A percentile compares a stretch with the other conserved stretches of the same genome.
Evolutionary conservation across 1,140 invertebrate species (phyloP).

Genomic region (Pseudomyrmex pallidus): DNA sequence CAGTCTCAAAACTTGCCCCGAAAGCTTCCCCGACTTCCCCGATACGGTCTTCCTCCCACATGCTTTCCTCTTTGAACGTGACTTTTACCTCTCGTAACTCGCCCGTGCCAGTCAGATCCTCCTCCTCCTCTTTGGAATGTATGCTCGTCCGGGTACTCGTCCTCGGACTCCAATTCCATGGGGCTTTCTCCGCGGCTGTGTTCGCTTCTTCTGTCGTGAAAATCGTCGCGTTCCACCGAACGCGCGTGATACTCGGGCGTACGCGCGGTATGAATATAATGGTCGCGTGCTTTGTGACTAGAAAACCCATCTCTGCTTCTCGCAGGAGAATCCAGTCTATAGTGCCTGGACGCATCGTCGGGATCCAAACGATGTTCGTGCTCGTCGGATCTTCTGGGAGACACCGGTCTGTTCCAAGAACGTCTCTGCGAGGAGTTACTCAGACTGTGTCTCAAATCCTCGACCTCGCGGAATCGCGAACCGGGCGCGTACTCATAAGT

Average conservation of each 20-base stretch:
- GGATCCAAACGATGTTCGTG: conserved; percentile 56
- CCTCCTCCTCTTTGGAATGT: conserved; percentile 66
- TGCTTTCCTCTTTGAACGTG: conserved; percentile 69
- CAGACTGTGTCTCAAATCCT: conserved; percentile 80
- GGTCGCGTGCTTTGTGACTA: conserved; percentile 61
- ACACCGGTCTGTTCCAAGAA: conserved; percentile 62
- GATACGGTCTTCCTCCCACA: conserved; percentile 66
- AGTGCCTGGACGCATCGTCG: conserved; percentile 63
- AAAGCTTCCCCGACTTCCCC: conserved; percentile 65
- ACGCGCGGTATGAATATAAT: conserved; percentile 66
- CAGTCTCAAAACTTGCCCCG: conserved; percentile 74
- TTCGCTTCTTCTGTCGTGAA: conserved; percentile 73
- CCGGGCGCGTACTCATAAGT: conserved; percentile 73
- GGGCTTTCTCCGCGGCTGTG: conserved; percentile 77
- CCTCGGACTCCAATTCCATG: conserved; percentile 71
- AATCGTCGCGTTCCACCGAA: conserved; percentile 70
- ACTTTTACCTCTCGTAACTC: conserved; percentile 67
- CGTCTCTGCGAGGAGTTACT: conserved; percentile 78
- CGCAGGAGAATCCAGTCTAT: conserved; percentile 62
- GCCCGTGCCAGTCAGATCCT: conserved; percentile 68
- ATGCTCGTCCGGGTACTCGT: conserved; percentile 69
- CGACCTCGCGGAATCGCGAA: conserved; percentile 70
- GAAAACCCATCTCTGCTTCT: conserved; percentile 68
- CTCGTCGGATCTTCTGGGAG: conserved; percentile 64
- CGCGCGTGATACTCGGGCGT: conserved; percentile 68